Conservation (phyloP, 2,113 vertebrate genomes). For the Nyctibius bracteatus region DNA sequence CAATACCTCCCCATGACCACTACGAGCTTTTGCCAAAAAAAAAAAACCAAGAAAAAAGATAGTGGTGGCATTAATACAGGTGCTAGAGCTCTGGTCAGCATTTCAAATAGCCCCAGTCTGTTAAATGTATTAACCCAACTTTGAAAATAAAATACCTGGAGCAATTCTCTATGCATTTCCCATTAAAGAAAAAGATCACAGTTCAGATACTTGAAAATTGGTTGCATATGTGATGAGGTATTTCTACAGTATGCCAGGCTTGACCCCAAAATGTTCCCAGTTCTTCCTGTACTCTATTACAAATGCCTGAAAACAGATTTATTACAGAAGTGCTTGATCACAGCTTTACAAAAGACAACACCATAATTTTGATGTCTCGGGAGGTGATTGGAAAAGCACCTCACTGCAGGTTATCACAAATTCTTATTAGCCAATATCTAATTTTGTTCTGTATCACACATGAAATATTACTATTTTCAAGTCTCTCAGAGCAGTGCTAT, state of each 20-base stretch:
- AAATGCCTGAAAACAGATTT: not conserved
- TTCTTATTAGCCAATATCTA: slow-evolving; percentile 24
- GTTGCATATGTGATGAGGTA: not conserved
- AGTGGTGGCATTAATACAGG: not conserved
- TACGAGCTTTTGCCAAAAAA: not conserved
- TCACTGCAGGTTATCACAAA: not conserved
- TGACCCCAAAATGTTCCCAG: not conserved
- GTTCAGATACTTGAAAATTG: not conserved
- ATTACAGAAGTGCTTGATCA: not conserved
- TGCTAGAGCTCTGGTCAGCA: not conserved
- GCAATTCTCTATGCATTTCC: not conserved
- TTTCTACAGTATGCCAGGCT: not conserved
- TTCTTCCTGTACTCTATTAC: not conserved
- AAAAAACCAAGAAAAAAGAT: not conserved
- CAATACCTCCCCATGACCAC: rapidly evolving
- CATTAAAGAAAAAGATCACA: not conserved
- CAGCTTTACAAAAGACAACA: slow-evolving; percentile 28
- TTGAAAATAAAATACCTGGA: not conserved
- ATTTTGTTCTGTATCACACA: not conserved
- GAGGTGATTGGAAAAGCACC: slow-evolving; percentile 8
- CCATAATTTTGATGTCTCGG: slow-evolving; percentile 25
- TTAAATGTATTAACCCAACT: not conserved
- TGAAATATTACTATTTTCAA: not conserved
- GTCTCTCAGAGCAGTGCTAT: not conserved
- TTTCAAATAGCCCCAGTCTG: not conserved